These are phyloP conservation scores for Limnodromus scolopaceus DNA, from an alignment of 2,797 vertebrate genomes.

Conservation along the genomic window DNA sequence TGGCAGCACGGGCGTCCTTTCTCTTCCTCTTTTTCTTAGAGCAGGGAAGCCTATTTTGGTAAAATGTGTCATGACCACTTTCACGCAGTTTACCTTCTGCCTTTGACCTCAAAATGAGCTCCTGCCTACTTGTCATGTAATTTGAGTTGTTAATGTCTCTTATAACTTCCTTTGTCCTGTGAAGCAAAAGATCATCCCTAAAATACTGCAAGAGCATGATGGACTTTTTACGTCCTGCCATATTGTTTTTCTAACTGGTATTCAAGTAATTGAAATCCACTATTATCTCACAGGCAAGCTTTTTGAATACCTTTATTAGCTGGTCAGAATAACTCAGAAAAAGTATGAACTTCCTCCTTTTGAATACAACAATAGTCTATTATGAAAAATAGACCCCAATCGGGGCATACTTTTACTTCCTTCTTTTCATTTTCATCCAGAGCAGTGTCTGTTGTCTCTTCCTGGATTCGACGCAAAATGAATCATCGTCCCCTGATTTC, in stretches of 20 bases:
- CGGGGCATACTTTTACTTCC: neutral
- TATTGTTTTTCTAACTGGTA: neutral
- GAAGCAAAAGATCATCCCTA: neutral
- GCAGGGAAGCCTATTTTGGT: neutral
- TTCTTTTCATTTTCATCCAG: neutral
- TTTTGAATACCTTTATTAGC: neutral
- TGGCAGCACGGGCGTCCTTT: neutral
- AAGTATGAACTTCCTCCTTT: neutral
- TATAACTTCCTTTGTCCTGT: neutral
- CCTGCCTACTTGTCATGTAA: neutral
- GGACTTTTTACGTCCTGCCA: neutral
- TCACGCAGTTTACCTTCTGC: constrained; percentile 2
- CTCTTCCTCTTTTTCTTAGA: neutral
- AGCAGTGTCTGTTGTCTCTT: neutral
- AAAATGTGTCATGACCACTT: constrained; percentile 19
- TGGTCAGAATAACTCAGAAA: neutral
- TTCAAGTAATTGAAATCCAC: neutral
- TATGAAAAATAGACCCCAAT: neutral
- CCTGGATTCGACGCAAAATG: neutral
- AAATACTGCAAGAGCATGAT: neutral
- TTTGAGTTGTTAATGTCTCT: neutral
- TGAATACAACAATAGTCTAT: neutral
- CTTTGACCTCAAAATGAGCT: neutral
- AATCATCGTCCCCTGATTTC: neutral
- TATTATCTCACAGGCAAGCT: neutral